Evolutionary conservation across 2,888 invertebrate species (phyloP), one percentile per base, ranked within the genome.

Genomic region (Prosopocoilus inquinatus): DNA sequence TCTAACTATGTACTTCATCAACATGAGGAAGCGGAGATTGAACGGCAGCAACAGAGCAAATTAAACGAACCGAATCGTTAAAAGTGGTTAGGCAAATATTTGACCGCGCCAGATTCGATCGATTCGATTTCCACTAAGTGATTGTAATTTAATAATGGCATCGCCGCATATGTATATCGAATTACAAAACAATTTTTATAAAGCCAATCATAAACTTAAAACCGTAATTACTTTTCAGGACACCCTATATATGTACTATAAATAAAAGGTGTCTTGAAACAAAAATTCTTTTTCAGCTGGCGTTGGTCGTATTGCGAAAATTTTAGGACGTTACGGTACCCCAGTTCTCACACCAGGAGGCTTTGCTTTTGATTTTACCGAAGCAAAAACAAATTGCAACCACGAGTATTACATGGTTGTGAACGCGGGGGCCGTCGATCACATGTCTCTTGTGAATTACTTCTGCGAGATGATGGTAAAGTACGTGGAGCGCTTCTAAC

Each of bases 261-360:
- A 28, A 28, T 28, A 28, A 5, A 28, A 4, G 5, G 20, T 3
- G 5, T 28, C 20, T 7, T 4, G 20, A 28, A 28, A 28, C 4
- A 7, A 2, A 16, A 16, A 16, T 16, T 62, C 65, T 41, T 1
- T 81, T 80, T 45, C 80, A 93, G 94, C 94, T 11, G 87, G 88
- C 4, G 89, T 91, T 20, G 91, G 87, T 8, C 82, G 94, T 39
- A 85, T 91, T 57, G 83, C 87, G 20, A 91, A 91, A 75, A 91
- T 89, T 72, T 82, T 90, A 11, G 87, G 87, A 34, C 82, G 81
- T 28, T 85, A 88, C 5, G 87, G 87, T 7, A 85, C 84, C 0
- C 93, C 94, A 0, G 75, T 93, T 9, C 79, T 94, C 49, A 90
- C 93, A 0, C 88, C 90, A 0, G 92, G 91, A 0, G 94, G 90